Percentiles rank a stretch among this genome's conserved stretches.
Evolutionary conservation across 2,113 vertebrate species (phyloP).

Genomic region (Sphaerodactylus townsendi): DNA sequence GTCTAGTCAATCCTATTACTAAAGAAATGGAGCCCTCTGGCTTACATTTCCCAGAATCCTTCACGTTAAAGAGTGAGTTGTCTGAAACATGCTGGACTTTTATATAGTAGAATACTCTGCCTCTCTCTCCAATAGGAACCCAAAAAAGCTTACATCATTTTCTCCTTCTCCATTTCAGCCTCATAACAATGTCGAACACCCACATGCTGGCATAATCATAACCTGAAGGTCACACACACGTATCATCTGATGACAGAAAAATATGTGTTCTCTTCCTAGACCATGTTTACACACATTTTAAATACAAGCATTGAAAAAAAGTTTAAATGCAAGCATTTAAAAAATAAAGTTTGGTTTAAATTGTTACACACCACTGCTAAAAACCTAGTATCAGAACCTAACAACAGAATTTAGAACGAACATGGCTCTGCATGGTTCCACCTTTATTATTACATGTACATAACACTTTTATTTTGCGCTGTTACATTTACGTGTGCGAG

Average conservation of each 20-base stretch:
- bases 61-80: no score
- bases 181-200: no score
- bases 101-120: no score
- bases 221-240: not conserved
- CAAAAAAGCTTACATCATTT: no score
- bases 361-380: not conserved
- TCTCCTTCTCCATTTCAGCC: no score
- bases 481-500: not conserved
- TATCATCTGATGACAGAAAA: not conserved
- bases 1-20: no score
- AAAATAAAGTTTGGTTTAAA: no score
- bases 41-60: no score
- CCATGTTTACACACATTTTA: not conserved
- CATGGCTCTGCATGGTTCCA: not conserved
- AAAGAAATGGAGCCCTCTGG: no score
- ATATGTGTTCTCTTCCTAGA: not conserved
- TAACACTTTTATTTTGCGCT: not conserved
- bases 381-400: not conserved
- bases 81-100: no score
- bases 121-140: no score
- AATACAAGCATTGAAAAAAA: not conserved
- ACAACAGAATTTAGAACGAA: not conserved
- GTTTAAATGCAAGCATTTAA: not conserved
- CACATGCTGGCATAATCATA: not conserved
- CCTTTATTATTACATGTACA: not conserved